Evolutionary conservation across 2,888 invertebrate species (phyloP).

Genomic region (Morpho deidamia): DNA sequence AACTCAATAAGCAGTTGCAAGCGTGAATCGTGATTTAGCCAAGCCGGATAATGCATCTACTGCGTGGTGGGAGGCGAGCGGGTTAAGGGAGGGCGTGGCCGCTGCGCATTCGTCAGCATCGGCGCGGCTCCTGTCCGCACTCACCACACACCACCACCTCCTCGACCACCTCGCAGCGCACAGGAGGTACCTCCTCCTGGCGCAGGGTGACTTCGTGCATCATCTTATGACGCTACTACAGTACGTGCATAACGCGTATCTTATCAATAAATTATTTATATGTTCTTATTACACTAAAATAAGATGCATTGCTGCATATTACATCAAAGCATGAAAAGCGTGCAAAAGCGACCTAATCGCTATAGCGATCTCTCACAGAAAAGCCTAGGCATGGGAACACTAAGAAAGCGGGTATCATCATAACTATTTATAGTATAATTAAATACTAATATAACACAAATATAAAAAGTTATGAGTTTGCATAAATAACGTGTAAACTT

Average conservation of each 20-base stretch:
- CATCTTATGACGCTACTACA: slow-evolving; percentile 94
- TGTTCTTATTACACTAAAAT: too few relatives aligned
- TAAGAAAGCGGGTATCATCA: too few relatives aligned
- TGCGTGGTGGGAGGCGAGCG: slow-evolving; percentile 68
- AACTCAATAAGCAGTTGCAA: neutral
- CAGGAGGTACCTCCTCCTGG: slow-evolving; percentile 92
- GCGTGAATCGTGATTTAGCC: neutral
- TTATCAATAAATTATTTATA: neutral
- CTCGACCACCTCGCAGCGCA: slow-evolving; percentile 95
- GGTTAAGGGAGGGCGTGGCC: slow-evolving; percentile 89
- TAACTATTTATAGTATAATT: too few relatives aligned
- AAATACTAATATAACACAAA: too few relatives aligned
- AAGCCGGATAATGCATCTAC: neutral
- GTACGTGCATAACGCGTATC: slow-evolving; percentile 70
- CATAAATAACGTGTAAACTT: too few relatives aligned
- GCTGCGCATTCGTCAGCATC: slow-evolving; percentile 93
- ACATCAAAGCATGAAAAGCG: too few relatives aligned
- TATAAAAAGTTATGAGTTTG: too few relatives aligned
- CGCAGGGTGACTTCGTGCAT: slow-evolving; percentile 97
- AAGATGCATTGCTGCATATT: too few relatives aligned
- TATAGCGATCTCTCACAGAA: too few relatives aligned
- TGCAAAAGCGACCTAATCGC: too few relatives aligned
- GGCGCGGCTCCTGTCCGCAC: slow-evolving; percentile 88
- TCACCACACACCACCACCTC: slow-evolving; percentile 92
- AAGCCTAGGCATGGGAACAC: too few relatives aligned